Evolutionary conservation across 2,797 vertebrate species (phyloP).

Genomic region (Acanthornis magna): DNA sequence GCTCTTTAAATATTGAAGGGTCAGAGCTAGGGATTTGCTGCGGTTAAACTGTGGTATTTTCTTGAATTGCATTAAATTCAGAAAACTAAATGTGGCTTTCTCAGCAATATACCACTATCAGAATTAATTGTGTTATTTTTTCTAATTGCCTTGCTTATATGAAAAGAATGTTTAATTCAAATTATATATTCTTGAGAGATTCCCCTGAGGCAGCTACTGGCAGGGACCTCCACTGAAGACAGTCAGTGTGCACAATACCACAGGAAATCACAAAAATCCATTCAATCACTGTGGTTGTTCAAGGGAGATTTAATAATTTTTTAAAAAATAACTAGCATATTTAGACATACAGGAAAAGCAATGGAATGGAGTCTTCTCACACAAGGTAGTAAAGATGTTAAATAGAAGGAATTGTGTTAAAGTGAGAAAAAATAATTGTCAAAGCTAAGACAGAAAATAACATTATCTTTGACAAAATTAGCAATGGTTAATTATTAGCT

Average conservation of each 20-base stretch:
- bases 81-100: background rate
- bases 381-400: background rate
- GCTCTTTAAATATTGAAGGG: conserved; percentile 48
- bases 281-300: conserved; percentile 17
- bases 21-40: background rate
- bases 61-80: background rate
- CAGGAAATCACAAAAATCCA: background rate
- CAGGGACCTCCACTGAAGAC: background rate
- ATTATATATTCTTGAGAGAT: background rate
- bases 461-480: background rate
- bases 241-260: background rate
- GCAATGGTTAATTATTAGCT: background rate
- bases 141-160: conserved; percentile 20
- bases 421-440: background rate
- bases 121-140: background rate
- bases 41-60: background rate
- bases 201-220: background rate
- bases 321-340: background rate
- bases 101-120: background rate
- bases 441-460: background rate
- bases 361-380: background rate
- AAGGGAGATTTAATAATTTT: background rate
- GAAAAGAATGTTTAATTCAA: conserved; percentile 18
- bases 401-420: background rate
- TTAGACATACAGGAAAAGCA: background rate